phyloP scores from a whole-genome alignment of 2,888 invertebrate genomes.

The Rhamphomyia laevipes region DNA sequence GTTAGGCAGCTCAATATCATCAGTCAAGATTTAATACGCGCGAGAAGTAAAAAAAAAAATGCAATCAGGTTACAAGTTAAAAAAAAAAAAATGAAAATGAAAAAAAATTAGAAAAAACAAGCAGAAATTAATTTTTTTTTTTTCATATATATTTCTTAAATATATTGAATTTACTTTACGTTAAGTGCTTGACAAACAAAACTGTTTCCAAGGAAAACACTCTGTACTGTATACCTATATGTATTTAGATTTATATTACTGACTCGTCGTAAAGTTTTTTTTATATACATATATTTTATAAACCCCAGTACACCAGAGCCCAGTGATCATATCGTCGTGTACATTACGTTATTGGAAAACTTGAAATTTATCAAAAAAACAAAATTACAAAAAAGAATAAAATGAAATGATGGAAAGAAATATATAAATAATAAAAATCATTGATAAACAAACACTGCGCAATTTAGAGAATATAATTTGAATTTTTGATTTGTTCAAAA shows the following conservation, averaged over 20 bases:
- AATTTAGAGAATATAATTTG: background rate
- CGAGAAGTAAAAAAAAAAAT: background rate
- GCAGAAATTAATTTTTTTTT: background rate
- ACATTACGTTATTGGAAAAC: too few relatives aligned
- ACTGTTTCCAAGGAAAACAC: constrained; percentile 1
- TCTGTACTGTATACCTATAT: too few relatives aligned
- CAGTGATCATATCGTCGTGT: background rate
- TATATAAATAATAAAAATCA: too few relatives aligned
- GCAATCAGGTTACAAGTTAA: background rate
- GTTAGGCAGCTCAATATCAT: background rate
- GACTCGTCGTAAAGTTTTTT: too few relatives aligned
- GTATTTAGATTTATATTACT: too few relatives aligned
- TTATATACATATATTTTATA: background rate
- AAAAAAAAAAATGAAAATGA: too few relatives aligned
- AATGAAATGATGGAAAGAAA: too few relatives aligned
- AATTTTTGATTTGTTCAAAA: background rate
- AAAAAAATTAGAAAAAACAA: background rate
- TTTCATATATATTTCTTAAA: background rate
- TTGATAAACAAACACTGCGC: too few relatives aligned
- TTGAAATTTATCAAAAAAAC: too few relatives aligned
- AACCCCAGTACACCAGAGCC: background rate
- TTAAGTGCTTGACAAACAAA: constrained; percentile 20
- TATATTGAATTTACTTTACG: constrained; percentile 14
- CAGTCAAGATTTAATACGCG: background rate
- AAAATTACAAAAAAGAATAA: too few relatives aligned